Percentiles rank a stretch among this genome's conserved stretches.
Evolutionary conservation across 2,888 invertebrate genomes (phyloP).

Genomic region (Chorisops tibialis): DNA sequence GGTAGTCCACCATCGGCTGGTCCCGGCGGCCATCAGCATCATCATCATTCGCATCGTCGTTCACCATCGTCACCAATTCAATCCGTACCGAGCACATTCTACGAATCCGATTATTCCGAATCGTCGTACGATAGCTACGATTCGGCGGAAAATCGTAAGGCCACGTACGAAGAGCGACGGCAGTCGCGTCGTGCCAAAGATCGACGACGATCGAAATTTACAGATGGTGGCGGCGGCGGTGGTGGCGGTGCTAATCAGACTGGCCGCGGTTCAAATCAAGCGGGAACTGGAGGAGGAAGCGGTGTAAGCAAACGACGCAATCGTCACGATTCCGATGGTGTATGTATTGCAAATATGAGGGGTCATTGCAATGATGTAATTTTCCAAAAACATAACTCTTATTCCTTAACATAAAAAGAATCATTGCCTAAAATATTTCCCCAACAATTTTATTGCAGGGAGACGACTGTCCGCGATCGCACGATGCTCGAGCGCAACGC

Average conservation of each 20-base stretch:
- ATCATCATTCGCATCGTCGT: slow-evolving; percentile 38
- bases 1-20: slow-evolving; percentile 60
- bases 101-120: slow-evolving; percentile 58
- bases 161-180: slow-evolving; percentile 52
- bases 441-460: slow-evolving; percentile 53
- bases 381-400: not conserved
- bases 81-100: slow-evolving; percentile 45
- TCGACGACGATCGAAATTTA: slow-evolving; percentile 42
- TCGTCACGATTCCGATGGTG: slow-evolving; percentile 65
- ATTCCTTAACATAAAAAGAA: too few species aligned
- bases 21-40: not conserved
- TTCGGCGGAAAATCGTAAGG: slow-evolving; percentile 49
- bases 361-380: slow-evolving; percentile 76
- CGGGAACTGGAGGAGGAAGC: slow-evolving; percentile 55
- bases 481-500: slow-evolving; percentile 75
- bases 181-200: slow-evolving; percentile 48
- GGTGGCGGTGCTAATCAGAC: slow-evolving; percentile 50
- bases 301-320: slow-evolving; percentile 56
- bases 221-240: slow-evolving; percentile 44
- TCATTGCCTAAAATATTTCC: not conserved
- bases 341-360: slow-evolving; percentile 83
- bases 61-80: slow-evolving; percentile 28
- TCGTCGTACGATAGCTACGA: slow-evolving; percentile 58
- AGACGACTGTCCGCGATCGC: slow-evolving; percentile 82
- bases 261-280: slow-evolving; percentile 55